Evolutionary conservation across 2,888 invertebrate genomes (phyloP), one percentile per base, ranked within the genome.

Genomic region (Ashinkailepas kermadecensis): DNA sequence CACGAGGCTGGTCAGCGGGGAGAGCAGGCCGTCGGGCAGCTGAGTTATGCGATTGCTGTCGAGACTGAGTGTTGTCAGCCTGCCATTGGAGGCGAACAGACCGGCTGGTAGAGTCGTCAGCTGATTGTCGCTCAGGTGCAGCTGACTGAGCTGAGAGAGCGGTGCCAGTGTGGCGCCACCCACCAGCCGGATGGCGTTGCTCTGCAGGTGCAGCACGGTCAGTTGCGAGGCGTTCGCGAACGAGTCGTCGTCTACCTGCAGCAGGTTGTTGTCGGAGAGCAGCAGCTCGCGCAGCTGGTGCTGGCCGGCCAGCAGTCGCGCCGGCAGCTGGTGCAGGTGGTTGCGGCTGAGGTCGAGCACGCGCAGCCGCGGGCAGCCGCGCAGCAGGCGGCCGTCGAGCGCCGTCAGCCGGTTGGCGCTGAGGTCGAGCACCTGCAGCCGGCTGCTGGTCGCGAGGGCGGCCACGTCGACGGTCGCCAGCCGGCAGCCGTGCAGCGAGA

Each of bases 281-380:
- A 95, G 94, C 83, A 96, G 89, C 88, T 96, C 96, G 81, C 92
- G 91, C 56, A 96, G 89, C 83, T 93, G 92, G 0, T 92, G 92
- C 81, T 96, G 89, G 86, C 93, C 92, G 74, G 93, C 91, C 88
- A 96, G 95, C 0, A 95, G 92, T 1, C 94, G 94, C 83, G 91
- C 91, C 25, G 85, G 84, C 23, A 96, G 92, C 84, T 93, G 91
- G 87, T 95, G 95, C 81, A 96, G 91, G 87, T 96, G 96, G 88
- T 96, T 96, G 87, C 95, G 93, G 86, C 94, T 94, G 85, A 96
- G 88, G 87, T 96, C 96, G 85, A 96, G 92, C 0, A 94, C 94
- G 83, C 92, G 91, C 84, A 96, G 88, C 83, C 92, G 92, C 85
- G 91, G 91, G 87, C 95, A 95, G 85, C 90, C 90, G 85, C 92